A percentile compares a stretch with the other conserved stretches of the same genome.
Conservation (phyloP, 2,113 vertebrate genomes). For the Corythaixoides concolor region DNA sequence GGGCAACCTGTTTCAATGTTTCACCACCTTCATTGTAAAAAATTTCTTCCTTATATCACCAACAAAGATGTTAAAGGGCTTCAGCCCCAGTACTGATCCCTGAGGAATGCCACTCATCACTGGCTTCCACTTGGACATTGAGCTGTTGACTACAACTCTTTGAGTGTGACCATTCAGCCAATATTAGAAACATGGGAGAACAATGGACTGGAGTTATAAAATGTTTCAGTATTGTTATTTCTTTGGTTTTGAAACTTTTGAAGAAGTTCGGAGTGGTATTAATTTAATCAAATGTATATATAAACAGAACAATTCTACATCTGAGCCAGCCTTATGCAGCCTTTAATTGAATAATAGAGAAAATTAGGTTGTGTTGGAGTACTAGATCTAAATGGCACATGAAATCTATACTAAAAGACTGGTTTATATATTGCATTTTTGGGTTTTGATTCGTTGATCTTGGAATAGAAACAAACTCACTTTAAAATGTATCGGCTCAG, state of each 20-base stretch:
- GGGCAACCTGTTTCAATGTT: too few species aligned
- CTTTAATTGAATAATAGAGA: neutral
- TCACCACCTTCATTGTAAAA: too few species aligned
- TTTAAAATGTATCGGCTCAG: neutral
- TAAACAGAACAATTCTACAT: neutral
- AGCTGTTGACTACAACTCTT: too few species aligned
- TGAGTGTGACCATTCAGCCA: too few species aligned
- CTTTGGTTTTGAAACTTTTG: neutral
- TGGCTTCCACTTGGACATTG: too few species aligned
- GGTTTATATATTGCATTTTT: neutral
- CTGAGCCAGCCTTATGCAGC: neutral
- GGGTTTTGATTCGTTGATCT: neutral
- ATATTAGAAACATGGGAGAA: neutral
- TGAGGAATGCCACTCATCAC: too few species aligned
- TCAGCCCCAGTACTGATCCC: too few species aligned
- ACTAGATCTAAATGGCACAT: neutral
- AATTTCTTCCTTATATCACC: too few species aligned
- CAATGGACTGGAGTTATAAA: neutral
- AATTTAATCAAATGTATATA: neutral
- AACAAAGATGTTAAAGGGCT: too few species aligned
- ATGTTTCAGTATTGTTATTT: neutral
- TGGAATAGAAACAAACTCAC: neutral
- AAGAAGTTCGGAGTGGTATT: neutral
- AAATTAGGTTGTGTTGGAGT: neutral
- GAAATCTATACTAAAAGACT: neutral